Evolutionary conservation across 1,140 invertebrate species (phyloP).

Genomic region (Aphis gossypii): DNA sequence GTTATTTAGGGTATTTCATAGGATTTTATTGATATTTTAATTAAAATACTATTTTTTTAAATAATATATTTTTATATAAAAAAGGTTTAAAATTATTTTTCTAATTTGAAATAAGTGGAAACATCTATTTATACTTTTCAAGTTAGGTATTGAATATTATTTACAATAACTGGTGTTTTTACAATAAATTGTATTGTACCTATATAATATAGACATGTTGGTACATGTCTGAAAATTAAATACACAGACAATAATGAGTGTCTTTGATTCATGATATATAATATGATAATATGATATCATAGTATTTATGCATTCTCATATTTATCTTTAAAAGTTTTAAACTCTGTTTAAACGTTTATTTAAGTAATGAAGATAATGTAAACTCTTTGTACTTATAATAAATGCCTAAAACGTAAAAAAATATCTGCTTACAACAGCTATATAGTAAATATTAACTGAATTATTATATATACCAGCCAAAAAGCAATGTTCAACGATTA

Average conservation of each 20-base stretch:
- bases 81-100: too few species aligned
- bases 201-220: background rate
- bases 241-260: background rate
- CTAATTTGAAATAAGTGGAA: too few species aligned
- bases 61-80: too few species aligned
- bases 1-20: too few species aligned
- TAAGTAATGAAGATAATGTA: background rate
- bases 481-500: background rate
- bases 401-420: background rate
- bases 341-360: background rate
- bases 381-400: background rate
- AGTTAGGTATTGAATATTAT: too few species aligned
- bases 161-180: background rate
- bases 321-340: background rate
- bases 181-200: background rate
- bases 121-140: too few species aligned
- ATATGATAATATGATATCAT: background rate
- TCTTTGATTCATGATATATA: background rate
- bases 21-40: too few species aligned
- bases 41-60: too few species aligned
- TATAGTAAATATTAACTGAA: slow-evolving; percentile 1
- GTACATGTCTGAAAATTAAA: background rate
- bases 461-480: background rate
- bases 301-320: background rate
- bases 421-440: background rate